These are phyloP conservation scores for Xylocampa areola DNA, from an alignment of 2,888 invertebrate genomes.

Conservation along the genomic window DNA sequence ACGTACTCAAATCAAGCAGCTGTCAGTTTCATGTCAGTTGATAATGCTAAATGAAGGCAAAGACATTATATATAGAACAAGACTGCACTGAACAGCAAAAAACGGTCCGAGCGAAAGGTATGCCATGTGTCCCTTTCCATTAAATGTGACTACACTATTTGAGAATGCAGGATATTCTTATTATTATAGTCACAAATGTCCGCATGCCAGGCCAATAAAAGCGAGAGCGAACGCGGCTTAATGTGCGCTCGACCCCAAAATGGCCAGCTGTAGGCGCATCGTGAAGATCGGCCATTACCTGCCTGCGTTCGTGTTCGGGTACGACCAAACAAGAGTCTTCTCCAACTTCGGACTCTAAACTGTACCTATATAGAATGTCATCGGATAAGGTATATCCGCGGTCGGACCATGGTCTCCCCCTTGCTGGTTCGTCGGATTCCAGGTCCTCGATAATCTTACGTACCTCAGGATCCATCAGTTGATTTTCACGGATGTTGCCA, in stretches of 20 bases:
- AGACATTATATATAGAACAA: too few species aligned
- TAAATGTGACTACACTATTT: too few species aligned
- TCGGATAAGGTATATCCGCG: constrained; percentile 1
- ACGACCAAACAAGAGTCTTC: constrained; percentile 9
- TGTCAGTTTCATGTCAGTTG: too few species aligned
- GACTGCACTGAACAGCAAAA: too few species aligned
- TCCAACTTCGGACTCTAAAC: neutral
- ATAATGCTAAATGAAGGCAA: too few species aligned
- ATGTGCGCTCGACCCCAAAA: constrained; percentile 5
- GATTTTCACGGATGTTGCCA: neutral
- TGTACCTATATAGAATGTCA: constrained; percentile 10
- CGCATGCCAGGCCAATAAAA: constrained; percentile 23
- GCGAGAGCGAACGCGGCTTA: neutral
- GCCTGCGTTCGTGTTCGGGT: constrained; percentile 2
- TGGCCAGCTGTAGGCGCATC: constrained; percentile 21
- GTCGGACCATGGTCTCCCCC: constrained; percentile 16
- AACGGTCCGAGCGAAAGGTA: too few species aligned
- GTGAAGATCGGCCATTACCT: constrained; percentile 7
- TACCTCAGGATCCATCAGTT: constrained; percentile 6
- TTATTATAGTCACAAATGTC: too few species aligned
- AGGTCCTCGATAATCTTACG: constrained; percentile 7
- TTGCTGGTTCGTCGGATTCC: constrained; percentile 13
- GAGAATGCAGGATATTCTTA: too few species aligned
- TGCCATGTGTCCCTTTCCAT: too few species aligned
- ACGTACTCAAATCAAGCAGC: too few species aligned